Conservation (phyloP, 1,140 invertebrate species). For the Drosophila pandora region DNA sequence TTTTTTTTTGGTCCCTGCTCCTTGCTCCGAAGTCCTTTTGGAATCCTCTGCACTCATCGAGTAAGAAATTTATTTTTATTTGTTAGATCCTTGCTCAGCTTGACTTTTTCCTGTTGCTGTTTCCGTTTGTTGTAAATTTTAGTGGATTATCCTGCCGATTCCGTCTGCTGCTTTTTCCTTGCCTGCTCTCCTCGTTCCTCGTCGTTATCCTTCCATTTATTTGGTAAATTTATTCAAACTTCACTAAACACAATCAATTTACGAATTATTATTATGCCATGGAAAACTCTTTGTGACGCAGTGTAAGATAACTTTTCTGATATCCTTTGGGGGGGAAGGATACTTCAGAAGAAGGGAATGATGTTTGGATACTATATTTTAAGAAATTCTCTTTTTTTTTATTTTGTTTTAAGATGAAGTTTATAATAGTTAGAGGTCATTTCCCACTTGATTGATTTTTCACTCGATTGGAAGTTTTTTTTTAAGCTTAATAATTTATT, state of each 20-base stretch:
- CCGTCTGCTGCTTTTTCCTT: constrained; percentile 31
- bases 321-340: neutral
- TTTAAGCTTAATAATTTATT: neutral
- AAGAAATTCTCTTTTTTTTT: too few relatives aligned
- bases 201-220: constrained; percentile 27
- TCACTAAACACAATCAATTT: constrained; percentile 83
- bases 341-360: neutral
- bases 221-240: constrained; percentile 78
- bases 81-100: constrained; percentile 65
- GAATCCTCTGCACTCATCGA: constrained; percentile 23
- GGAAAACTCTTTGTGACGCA: constrained; percentile 33
- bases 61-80: constrained; percentile 79
- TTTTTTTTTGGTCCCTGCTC: constrained; percentile 9
- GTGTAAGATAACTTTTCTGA: constrained; percentile 26
- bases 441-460: too few relatives aligned
- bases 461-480: neutral
- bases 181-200: neutral
- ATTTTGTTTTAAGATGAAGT: too few relatives aligned
- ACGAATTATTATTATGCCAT: constrained; percentile 77
- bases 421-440: too few relatives aligned
- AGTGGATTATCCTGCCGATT: constrained; percentile 78
- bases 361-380: neutral
- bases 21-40: constrained; percentile 3
- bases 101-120: constrained; percentile 79
- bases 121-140: constrained; percentile 82